Evolutionary conservation across 2,797 vertebrate genomes (phyloP), one percentile per base, ranked within the genome.

Genomic region (Eulemur mongoz): DNA sequence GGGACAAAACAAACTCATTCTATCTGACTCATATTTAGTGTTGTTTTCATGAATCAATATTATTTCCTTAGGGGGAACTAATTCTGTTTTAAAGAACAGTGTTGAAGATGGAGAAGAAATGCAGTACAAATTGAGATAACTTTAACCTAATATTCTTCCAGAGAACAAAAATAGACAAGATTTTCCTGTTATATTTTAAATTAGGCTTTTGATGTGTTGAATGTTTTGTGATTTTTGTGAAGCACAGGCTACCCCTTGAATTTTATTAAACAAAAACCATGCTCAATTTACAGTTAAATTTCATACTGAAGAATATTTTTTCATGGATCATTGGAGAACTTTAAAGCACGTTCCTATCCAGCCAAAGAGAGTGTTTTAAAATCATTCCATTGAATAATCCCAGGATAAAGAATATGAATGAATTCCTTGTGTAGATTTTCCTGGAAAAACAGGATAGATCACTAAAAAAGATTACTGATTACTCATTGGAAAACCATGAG

Each of bases 311-410:
- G 30, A 61, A 61, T 17, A 38, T 23, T 23, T 11, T 43, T n/a
- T 76, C 7, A 67, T n/a, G 43, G 83, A 35, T 83, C 27, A 63
- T 70, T 79, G 86, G 67, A 82, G 35, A 50, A 70, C 5, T 91
- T 54, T 52, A 89, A 96, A 96, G 6, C 32, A 17, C 85, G n/a
- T 5, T 75, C 50, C 5, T 69, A 72, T 6, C 20, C 7, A 70
- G 30, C 11, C 35, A 93, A 84, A 93, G 13, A 89, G 30, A 92
- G 85, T 40, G 30, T 57, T 93, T 94, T 91, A 59, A 92, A 94
- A 63, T 85, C 4, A 45, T 94, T 90, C 81, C 81, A 38, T 22
- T 94, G 32, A 78, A 40, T 92, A 91, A 87, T 84, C 61, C 63
- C 20, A 72, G 57, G 11, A 72, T 67, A 83, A 86, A 48, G 25